Conservation (phyloP, 2,888 invertebrate genomes). For the Tiliacea citrago region DNA sequence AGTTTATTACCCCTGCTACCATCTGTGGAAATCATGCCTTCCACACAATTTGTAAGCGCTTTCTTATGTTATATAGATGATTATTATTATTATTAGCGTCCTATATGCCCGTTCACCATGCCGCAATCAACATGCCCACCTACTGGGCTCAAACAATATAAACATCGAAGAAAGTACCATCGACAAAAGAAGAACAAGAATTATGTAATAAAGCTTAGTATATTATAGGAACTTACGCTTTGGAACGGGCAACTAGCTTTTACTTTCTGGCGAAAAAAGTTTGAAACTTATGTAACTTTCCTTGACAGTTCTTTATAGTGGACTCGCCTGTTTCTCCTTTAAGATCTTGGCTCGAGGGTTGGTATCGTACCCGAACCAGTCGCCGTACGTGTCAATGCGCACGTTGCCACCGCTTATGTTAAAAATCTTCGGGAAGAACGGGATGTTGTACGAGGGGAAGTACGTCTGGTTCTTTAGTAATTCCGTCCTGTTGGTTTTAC, state of each 20-base stretch:
- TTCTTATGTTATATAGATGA: too few species aligned
- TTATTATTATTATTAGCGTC: too few species aligned
- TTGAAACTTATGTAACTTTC: too few species aligned
- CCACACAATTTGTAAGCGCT: too few species aligned
- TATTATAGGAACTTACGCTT: not conserved
- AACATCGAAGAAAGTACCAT: too few species aligned
- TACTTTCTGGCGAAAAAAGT: not conserved
- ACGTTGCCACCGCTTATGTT: constrained; percentile 91
- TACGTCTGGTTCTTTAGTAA: constrained; percentile 81
- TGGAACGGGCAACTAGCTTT: not conserved
- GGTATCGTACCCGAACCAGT: constrained; percentile 92
- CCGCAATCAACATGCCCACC: too few species aligned
- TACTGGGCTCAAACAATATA: too few species aligned
- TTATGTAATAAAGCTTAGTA: too few species aligned
- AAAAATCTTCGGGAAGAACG: constrained; percentile 92
- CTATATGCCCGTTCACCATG: too few species aligned
- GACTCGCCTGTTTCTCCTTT: constrained; percentile 88
- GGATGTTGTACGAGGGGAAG: constrained; percentile 94
- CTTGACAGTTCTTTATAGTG: not conserved
- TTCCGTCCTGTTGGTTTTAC: constrained; percentile 72
- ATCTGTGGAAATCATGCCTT: too few species aligned
- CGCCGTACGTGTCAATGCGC: constrained; percentile 86
- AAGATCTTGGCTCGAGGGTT: constrained; percentile 92
- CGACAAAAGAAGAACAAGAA: too few species aligned
- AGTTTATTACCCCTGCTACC: not conserved